These are phyloP conservation scores for Pseudomyrmex gracilis DNA, from an alignment of 1,140 invertebrate species.

Conservation along the genomic window DNA sequence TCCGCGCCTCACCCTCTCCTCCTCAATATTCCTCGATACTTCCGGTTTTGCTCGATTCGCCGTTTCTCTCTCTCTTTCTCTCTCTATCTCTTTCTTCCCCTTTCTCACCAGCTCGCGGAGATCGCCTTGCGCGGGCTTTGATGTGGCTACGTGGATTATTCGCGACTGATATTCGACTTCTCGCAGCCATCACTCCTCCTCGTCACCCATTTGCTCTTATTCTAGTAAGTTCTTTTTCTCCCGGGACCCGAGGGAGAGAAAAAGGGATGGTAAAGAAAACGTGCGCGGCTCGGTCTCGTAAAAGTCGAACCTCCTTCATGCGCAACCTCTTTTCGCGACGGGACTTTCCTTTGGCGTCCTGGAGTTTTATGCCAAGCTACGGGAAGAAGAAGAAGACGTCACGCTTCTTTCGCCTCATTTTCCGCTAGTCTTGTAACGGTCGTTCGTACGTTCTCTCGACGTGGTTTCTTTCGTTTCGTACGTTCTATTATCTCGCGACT, in stretches of 20 bases:
- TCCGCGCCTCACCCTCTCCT: slow-evolving; percentile 31
- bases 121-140: slow-evolving; percentile 48
- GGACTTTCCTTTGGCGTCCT: slow-evolving; percentile 31
- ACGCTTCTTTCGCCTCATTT: slow-evolving; percentile 47
- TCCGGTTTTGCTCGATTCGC: not conserved
- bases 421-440: slow-evolving; percentile 29
- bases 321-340: slow-evolving; percentile 5
- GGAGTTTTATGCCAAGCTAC: slow-evolving; percentile 44
- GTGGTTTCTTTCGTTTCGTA: slow-evolving; percentile 14
- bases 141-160: slow-evolving; percentile 62
- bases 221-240: not conserved
- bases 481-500: not conserved
- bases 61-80: not conserved
- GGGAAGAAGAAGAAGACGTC: slow-evolving; percentile 30
- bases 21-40: not conserved
- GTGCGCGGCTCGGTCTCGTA: not conserved
- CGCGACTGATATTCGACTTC: slow-evolving; percentile 34
- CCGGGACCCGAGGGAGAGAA: slow-evolving; percentile 2
- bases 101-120: not conserved
- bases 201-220: slow-evolving; percentile 10
- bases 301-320: slow-evolving; percentile 8
- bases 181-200: not conserved
- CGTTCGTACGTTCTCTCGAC: no score
- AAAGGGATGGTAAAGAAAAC: not conserved
- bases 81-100: not conserved